Conservation (phyloP, 1,140 invertebrate genomes). For the Bombus fervidus region DNA sequence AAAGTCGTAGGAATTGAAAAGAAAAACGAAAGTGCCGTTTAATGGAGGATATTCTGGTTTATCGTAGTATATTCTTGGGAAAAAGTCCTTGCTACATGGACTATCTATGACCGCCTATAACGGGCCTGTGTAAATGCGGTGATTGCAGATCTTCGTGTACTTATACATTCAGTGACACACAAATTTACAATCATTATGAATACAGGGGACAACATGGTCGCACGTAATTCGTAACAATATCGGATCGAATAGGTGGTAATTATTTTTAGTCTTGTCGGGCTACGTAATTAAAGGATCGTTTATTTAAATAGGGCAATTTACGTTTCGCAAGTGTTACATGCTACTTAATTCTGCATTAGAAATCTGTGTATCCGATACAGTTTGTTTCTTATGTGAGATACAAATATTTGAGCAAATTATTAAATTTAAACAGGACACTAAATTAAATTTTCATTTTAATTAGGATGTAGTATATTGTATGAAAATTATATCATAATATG, state of each 20-base stretch:
- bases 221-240: not conserved
- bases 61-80: not conserved
- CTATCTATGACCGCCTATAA: not conserved
- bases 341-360: not conserved
- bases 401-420: no score
- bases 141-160: not conserved
- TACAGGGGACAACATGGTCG: not conserved
- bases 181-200: constrained; percentile 4
- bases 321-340: not conserved
- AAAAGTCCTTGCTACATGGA: not conserved
- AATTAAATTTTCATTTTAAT: no score
- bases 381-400: no score
- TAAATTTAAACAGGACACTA: no score
- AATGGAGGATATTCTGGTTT: not conserved
- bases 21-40: not conserved
- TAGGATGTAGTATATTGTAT: no score
- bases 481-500: no score
- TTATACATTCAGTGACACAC: not conserved
- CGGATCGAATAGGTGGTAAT: not conserved
- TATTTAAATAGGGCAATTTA: not conserved
- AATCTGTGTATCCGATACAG: not conserved
- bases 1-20: not conserved
- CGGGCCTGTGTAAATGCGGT: not conserved
- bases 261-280: not conserved
- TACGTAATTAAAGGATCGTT: not conserved